Evolutionary conservation across 1,140 invertebrate species (phyloP), one percentile per base, ranked within the genome.

Genomic region (Aricia agestis): DNA sequence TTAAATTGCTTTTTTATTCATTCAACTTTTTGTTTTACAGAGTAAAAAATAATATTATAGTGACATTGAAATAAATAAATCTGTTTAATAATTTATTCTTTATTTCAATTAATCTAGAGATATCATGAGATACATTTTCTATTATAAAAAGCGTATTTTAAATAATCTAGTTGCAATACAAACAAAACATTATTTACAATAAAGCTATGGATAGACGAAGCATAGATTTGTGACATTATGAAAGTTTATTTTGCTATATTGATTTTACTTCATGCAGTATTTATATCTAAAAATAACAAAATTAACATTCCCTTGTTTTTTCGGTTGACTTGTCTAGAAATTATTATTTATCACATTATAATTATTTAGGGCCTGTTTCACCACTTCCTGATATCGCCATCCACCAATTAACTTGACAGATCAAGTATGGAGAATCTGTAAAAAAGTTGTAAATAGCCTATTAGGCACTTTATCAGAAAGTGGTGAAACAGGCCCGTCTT

Each of bases 81-180:
- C 0, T 25, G 6, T 36, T 36, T 36, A 36, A 36, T 36, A 36
- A 36, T 36, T 36, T 36, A 36, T 36, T 5, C 5, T 36, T 36
- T 71, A 65, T 76, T 75, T 83, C 81, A 87, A 87, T 89, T 87
- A 89, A 86, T 87, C 80, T 82, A 83, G 82, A 83, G 77, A 80
- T 41, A 79, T 82, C 74, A 76, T 76, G 75, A 78, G 75, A 78
- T 77, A 79, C 80, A 82, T 78, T 79, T 71, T 80, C 75, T 84
- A 84, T 76, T 78, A 79, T 82, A 82, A 85, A 83, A 89, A 85
- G 85, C 86, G 76, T 82, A 81, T 74, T 79, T 71, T 70, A 80
- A 83, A 85, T 78, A 76, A 77, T 70, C 75, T 84, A 82, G 78
- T 79, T 78, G 76, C 78, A 79, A 79, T 82, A 81, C 74, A 82